Evolutionary conservation across 2,797 vertebrate species (phyloP).

Genomic region (Tadarida brasiliensis): DNA sequence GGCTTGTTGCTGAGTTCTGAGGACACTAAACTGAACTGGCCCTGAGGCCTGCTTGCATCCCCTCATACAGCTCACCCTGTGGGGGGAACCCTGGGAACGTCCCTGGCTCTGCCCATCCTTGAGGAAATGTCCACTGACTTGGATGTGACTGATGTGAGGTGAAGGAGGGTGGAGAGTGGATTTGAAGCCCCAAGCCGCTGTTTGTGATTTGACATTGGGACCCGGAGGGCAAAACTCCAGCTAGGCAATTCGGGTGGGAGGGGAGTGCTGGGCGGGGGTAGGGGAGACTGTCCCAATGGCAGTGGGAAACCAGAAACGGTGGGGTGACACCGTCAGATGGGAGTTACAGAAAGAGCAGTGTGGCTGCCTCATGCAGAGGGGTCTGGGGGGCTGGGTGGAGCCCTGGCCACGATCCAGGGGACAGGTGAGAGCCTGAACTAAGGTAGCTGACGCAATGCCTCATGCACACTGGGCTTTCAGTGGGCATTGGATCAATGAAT

Average conservation of each 20-base stretch:
- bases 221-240: background rate
- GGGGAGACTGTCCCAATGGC: background rate
- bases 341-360: background rate
- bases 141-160: background rate
- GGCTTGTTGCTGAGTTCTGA: background rate
- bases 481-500: background rate
- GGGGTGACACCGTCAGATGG: background rate
- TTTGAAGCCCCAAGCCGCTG: background rate
- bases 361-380: background rate
- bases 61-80: rapidly evolving
- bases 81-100: background rate
- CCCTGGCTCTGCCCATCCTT: background rate
- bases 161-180: background rate
- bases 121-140: background rate
- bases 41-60: background rate
- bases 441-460: background rate
- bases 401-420: background rate
- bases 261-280: rapidly evolving
- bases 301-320: background rate
- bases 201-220: background rate
- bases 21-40: background rate
- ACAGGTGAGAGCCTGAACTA: background rate
- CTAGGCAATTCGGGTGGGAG: too few species aligned
- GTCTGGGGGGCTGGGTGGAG: background rate
- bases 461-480: rapidly evolving